Percentiles rank a stretch among this genome's conserved stretches.
Evolutionary conservation across 2,888 invertebrate genomes (phyloP).

Genomic region (Volucella zonaria): DNA sequence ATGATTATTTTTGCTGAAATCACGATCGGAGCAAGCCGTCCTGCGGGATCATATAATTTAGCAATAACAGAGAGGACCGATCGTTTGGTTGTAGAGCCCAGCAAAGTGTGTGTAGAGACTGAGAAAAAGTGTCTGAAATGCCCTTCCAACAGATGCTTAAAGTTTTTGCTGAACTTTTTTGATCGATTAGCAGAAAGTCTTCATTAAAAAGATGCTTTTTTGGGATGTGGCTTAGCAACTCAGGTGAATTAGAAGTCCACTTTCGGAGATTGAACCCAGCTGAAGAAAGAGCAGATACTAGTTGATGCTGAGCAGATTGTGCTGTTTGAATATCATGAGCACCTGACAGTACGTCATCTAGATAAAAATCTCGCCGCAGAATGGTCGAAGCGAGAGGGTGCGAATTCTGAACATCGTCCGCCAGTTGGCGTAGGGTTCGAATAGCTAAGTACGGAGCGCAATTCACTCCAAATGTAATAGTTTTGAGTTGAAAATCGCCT

Average conservation of each 20-base stretch:
- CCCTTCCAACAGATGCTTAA: conserved; percentile 21
- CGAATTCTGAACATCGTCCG: neutral
- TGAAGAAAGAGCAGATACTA: neutral
- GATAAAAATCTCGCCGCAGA: conserved; percentile 8
- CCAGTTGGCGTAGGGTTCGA: neutral
- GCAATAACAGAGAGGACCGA: conserved; percentile 48
- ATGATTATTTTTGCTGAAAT: conserved; percentile 7
- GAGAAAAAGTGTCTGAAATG: neutral
- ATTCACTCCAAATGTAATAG: conserved; percentile 4
- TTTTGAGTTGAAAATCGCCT: conserved; percentile 5
- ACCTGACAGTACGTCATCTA: conserved; percentile 20
- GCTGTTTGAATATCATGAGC: conserved; percentile 16
- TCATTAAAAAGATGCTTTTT: neutral
- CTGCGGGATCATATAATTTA: conserved; percentile 43
- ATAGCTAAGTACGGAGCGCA: conserved; percentile 5
- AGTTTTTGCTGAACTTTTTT: neutral
- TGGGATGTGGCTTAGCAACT: conserved; percentile 6
- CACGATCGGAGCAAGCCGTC: conserved; percentile 29
- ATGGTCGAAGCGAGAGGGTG: conserved; percentile 7
- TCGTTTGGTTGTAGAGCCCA: conserved; percentile 26
- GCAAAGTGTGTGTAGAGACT: neutral
- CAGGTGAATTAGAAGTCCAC: conserved; percentile 12
- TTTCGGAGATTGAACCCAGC: conserved; percentile 18
- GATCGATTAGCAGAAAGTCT: neutral
- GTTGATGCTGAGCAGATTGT: neutral